These are phyloP conservation scores for Calosoma granatense DNA, from an alignment of 1,140 invertebrate species.

Conservation along the genomic window DNA sequence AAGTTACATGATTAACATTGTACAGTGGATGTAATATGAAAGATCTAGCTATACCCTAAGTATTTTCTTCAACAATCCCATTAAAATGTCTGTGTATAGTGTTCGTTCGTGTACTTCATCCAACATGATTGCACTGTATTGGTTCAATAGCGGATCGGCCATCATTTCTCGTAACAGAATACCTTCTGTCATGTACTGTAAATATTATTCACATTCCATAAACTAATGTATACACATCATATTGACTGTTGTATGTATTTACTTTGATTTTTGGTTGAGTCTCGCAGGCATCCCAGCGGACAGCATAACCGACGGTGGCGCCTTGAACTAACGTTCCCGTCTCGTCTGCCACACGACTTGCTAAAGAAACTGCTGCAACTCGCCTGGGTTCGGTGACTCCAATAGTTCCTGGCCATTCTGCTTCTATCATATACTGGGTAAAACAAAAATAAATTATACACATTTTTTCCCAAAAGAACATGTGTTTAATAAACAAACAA, in stretches of 20 bases:
- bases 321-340: conserved; percentile 58
- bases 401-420: conserved; percentile 76
- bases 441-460: no score
- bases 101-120: conserved; percentile 96
- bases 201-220: conserved; percentile 20
- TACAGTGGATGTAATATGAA: conserved; percentile 14
- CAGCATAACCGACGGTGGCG: conserved; percentile 82
- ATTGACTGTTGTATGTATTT: conserved; percentile 14
- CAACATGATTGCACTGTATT: conserved; percentile 84
- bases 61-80: conserved; percentile 92
- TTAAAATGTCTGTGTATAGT: conserved; percentile 84
- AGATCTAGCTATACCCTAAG: conserved; percentile 59
- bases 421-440: conserved; percentile 86
- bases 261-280: conserved; percentile 80
- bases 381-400: conserved; percentile 87
- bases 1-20: conserved; percentile 11
- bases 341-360: conserved; percentile 85
- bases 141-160: conserved; percentile 79
- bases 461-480: no score
- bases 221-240: not conserved
- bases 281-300: conserved; percentile 80
- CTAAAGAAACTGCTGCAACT: conserved; percentile 82
- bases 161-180: conserved; percentile 92
- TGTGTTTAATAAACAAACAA: no score
- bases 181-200: conserved; percentile 91